Evolutionary conservation across 2,113 vertebrate species (phyloP).

Genomic region (Egretta garzetta): DNA sequence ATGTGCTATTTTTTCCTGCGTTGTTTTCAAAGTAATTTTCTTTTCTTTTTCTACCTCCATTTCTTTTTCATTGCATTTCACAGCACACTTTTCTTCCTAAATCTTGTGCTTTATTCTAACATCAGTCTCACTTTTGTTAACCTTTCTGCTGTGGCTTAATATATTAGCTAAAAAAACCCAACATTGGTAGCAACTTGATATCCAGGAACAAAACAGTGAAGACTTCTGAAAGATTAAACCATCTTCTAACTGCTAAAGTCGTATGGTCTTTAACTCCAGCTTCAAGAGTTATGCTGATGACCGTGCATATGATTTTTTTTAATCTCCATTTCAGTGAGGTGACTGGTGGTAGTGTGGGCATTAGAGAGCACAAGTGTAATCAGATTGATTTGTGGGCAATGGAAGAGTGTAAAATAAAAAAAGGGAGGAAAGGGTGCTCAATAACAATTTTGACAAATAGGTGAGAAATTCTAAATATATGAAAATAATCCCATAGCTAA

Average conservation of each 20-base stretch:
- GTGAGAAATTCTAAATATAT: neutral
- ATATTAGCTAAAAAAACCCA: neutral
- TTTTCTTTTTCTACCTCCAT: neutral
- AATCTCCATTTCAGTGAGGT: neutral
- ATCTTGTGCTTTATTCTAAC: neutral
- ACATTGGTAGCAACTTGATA: neutral
- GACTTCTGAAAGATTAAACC: neutral
- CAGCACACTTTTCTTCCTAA: neutral
- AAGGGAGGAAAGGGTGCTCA: neutral
- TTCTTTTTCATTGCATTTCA: neutral
- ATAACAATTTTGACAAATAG: neutral
- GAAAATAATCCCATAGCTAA: neutral
- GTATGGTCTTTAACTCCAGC: neutral
- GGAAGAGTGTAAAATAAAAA: neutral
- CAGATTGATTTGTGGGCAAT: neutral
- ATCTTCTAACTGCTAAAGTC: neutral
- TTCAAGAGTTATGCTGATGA: neutral
- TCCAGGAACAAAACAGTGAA: neutral
- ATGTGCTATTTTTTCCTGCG: neutral
- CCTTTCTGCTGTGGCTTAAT: neutral
- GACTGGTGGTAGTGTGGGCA: neutral
- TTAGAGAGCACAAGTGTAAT: neutral
- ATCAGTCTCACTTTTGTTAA: neutral
- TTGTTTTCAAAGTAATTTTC: slow-evolving; percentile 27
- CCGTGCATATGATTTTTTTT: neutral